Evolutionary conservation across 2,888 invertebrate species (phyloP).

Genomic region (Drosophila mimica): DNA sequence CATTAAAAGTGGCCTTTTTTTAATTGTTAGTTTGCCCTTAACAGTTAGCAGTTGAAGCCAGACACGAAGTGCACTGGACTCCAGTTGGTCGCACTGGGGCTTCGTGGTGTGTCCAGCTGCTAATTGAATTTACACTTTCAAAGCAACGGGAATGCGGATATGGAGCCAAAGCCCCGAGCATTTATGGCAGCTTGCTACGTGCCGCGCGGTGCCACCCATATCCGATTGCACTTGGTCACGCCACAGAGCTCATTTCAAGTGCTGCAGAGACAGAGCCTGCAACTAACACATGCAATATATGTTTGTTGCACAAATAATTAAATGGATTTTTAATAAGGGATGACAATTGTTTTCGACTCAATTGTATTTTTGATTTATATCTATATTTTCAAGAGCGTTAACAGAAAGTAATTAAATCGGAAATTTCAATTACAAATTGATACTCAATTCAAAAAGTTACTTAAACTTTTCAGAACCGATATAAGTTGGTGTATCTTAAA

Average conservation of each 20-base stretch:
- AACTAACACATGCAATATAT: not conserved
- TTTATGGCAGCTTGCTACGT: constrained; percentile 39
- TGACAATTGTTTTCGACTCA: not conserved
- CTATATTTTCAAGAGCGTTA: not conserved
- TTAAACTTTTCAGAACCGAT: not conserved
- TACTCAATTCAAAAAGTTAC: not conserved
- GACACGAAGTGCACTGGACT: constrained; percentile 5
- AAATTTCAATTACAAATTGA: not conserved
- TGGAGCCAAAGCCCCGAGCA: constrained; percentile 30
- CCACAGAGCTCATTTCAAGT: constrained; percentile 19
- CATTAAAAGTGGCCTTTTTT: not conserved
- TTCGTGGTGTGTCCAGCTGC: constrained; percentile 7
- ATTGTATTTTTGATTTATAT: not conserved
- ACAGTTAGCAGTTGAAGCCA: constrained; percentile 1
- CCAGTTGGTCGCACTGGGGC: constrained; percentile 2
- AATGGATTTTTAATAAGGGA: not conserved
- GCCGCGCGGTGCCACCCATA: constrained; percentile 16
- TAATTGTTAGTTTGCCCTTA: not conserved
- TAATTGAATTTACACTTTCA: constrained; percentile 60
- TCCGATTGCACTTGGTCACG: constrained; percentile 66
- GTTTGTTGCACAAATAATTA: not conserved
- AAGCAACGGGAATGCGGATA: constrained; percentile 48
- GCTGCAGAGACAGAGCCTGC: not conserved
- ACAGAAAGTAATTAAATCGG: not conserved
- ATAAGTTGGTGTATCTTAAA: not conserved